These are phyloP conservation scores for Pleuronectes platessa DNA, from an alignment of 2,113 vertebrate species.

Conservation along the genomic window DNA sequence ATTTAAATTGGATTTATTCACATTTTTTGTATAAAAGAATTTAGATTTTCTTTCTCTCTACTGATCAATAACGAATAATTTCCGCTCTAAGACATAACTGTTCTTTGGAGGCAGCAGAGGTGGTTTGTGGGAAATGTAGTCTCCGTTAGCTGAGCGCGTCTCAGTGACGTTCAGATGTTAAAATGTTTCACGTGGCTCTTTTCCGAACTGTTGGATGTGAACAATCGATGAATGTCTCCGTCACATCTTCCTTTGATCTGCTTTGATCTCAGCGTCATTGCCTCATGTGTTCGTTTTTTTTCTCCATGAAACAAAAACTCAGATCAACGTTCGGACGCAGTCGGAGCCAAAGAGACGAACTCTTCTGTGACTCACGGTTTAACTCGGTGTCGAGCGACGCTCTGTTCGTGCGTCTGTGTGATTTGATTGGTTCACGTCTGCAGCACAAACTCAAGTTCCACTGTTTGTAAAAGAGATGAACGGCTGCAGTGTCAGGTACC, in stretches of 20 bases:
- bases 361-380: background rate
- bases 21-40: too few species aligned
- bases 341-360: background rate
- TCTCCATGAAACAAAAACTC: background rate
- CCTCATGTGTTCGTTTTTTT: background rate
- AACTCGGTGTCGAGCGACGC: background rate
- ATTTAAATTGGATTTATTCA: too few species aligned
- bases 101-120: too few species aligned
- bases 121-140: conserved; percentile 3
- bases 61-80: too few species aligned
- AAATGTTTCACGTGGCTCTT: conserved; percentile 53
- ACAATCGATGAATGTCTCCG: conserved; percentile 47
- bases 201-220: conserved; percentile 41
- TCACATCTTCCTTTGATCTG: conserved; percentile 18
- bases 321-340: background rate
- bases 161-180: background rate
- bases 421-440: conserved; percentile 14
- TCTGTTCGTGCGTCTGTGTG: background rate
- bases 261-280: conserved; percentile 27
- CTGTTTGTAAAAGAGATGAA: conserved; percentile 42
- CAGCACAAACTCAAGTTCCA: conserved; percentile 32
- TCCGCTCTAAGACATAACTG: too few species aligned
- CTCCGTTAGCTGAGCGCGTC: background rate
- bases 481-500: conserved; percentile 72
- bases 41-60: too few species aligned